phyloP scores from a whole-genome alignment of 1,140 invertebrate genomes.

The Pogonus chalceus region DNA sequence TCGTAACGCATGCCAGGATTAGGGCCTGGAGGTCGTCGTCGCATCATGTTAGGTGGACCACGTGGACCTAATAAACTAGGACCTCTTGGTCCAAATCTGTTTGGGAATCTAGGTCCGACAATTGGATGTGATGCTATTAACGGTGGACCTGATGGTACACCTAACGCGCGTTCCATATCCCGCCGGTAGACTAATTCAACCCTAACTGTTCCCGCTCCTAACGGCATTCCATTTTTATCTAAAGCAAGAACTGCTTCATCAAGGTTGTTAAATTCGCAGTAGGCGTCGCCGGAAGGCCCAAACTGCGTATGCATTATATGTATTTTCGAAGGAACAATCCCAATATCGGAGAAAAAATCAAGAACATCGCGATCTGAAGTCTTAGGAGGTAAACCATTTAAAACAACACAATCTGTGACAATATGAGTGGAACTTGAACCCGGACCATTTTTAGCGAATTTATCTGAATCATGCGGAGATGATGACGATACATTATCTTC shows the following conservation, averaged over 20 bases:
- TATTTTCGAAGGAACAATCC: slow-evolving; percentile 62
- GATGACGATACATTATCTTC: slow-evolving; percentile 11
- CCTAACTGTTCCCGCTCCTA: slow-evolving; percentile 54
- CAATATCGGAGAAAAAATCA: slow-evolving; percentile 68
- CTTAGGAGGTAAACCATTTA: slow-evolving; percentile 64
- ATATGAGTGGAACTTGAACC: too few species aligned
- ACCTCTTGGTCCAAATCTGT: slow-evolving; percentile 24
- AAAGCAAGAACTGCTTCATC: slow-evolving; percentile 60
- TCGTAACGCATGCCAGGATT: slow-evolving; percentile 25
- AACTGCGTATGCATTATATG: slow-evolving; percentile 62
- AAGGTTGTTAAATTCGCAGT: slow-evolving; percentile 66
- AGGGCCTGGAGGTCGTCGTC: slow-evolving; percentile 15
- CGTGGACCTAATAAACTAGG: slow-evolving; percentile 27
- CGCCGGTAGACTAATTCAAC: slow-evolving; percentile 54
- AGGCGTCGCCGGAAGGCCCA: slow-evolving; percentile 65
- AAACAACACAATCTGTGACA: slow-evolving; percentile 52
- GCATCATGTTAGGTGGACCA: slow-evolving; percentile 24
- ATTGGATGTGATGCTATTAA: slow-evolving; percentile 5
- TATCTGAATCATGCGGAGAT: slow-evolving; percentile 10
- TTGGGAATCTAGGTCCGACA: slow-evolving; percentile 7
- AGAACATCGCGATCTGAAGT: slow-evolving; percentile 66
- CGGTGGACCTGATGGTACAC: slow-evolving; percentile 8
- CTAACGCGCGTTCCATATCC: slow-evolving; percentile 36
- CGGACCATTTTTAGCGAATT: slow-evolving; percentile 17
- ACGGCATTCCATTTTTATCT: slow-evolving; percentile 54